These are phyloP conservation scores for Leptobrachium leishanense DNA, from an alignment of 2,113 vertebrate species.

Conservation along the genomic window DNA sequence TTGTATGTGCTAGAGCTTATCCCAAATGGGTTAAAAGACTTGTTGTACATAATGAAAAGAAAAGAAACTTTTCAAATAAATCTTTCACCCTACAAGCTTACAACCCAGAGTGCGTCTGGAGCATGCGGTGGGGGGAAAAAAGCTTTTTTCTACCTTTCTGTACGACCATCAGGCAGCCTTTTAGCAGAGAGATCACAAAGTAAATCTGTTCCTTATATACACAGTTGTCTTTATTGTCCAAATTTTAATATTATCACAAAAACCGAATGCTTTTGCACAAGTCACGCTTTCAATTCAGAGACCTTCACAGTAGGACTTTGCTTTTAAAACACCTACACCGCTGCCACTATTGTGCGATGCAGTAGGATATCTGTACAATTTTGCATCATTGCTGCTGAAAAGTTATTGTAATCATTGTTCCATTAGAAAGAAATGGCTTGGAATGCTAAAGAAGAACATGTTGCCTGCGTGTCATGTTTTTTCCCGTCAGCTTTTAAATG, in stretches of 20 bases:
- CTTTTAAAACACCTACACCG: conserved; percentile 12
- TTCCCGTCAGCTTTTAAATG: background rate
- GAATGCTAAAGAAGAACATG: background rate
- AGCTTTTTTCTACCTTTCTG: conserved; percentile 1
- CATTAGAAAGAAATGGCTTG: conserved; percentile 5
- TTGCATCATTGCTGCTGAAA: conserved; percentile 11
- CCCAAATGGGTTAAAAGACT: background rate
- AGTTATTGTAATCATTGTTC: conserved; percentile 15
- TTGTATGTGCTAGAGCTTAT: too few species aligned
- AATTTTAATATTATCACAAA: conserved; percentile 13
- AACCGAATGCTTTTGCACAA: conserved; percentile 10
- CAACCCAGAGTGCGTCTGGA: background rate
- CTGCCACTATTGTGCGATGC: conserved; percentile 5
- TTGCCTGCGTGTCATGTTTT: background rate
- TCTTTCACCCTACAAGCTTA: conserved; percentile 1
- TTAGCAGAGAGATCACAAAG: conserved; percentile 10
- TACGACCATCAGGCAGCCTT: conserved; percentile 17
- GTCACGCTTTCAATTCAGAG: conserved; percentile 1
- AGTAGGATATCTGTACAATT: conserved; percentile 7
- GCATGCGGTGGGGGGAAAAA: background rate
- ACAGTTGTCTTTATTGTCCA: conserved; percentile 19
- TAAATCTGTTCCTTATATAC: conserved; percentile 9
- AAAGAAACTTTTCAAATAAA: background rate
- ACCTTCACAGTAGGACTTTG: conserved; percentile 8
- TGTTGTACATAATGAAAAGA: conserved; percentile 12